A percentile compares a stretch with the other conserved stretches of the same genome.
Conservation (phyloP, 92 coral and sea anemone genomes). For the Paragorgia papillata region DNA sequence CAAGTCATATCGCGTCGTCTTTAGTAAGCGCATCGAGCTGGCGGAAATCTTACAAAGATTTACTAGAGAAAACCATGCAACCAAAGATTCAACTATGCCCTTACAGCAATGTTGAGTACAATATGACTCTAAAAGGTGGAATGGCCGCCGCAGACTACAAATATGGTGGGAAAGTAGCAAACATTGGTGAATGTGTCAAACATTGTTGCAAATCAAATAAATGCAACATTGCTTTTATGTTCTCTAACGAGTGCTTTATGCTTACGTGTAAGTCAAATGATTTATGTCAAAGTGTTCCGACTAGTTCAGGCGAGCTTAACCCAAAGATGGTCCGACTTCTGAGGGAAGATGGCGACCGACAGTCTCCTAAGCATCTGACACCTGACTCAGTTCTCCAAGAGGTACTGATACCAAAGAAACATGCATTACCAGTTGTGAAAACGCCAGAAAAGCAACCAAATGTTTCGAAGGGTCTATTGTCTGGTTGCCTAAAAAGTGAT, state of each 20-base stretch:
- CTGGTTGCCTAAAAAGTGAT: conserved; percentile 35
- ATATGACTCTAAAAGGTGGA: conserved; percentile 69
- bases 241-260: conserved; percentile 73
- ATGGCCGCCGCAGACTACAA: conserved; percentile 70
- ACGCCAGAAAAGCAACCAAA: not conserved
- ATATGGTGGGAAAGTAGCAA: conserved; percentile 56
- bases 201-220: conserved; percentile 74
- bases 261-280: conserved; percentile 66
- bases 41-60: not conserved
- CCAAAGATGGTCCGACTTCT: conserved; percentile 64
- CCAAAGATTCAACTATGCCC: conserved; percentile 63
- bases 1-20: not conserved
- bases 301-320: conserved; percentile 52
- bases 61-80: not conserved
- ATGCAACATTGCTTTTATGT: conserved; percentile 79
- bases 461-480: not conserved
- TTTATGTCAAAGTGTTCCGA: conserved; percentile 77
- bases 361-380: not conserved
- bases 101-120: conserved; percentile 64
- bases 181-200: conserved; percentile 68
- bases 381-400: conserved; percentile 4
- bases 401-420: not conserved
- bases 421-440: not conserved
- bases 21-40: conserved; percentile 7
- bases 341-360: not conserved